Evolutionary conservation across 2,113 vertebrate genomes (phyloP), one percentile per base, ranked within the genome.

Genomic region (Dendropsophus ebraccatus): DNA sequence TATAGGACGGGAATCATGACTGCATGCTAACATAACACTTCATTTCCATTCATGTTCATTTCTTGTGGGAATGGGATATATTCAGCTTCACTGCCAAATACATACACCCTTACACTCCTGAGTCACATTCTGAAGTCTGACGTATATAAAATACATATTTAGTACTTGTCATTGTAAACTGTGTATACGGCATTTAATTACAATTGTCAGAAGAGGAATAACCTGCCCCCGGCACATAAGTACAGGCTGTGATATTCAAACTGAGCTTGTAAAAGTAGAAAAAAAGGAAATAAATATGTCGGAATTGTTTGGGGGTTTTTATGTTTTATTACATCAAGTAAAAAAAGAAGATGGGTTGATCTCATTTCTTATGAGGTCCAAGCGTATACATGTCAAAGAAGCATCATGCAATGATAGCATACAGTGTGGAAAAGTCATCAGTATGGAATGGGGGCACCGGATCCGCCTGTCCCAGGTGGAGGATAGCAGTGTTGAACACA

Each of bases 1-100:
- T 79, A 80, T 88, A 73, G 30, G 65, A 54, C 85, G 80, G 52
- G 89, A 82, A 83, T 87, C 1, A 50, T 60, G 50, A 82, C 62
- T 62, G 45, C 73, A 11, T 82, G 75, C 32, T 85, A 41, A 65
- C 23, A 82, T 87, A 14, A 78, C 76, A 83, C 80, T 87, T 74
- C 76, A 1, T 87, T 88, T 74, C 74, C 86, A 0, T 74, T 83
- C 69, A 45, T 84, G 37, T 25, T 75, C 50, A 47, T 72, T 47
- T 84, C 70, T 73, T 84, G n/a, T 58, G 67, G 82, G 69, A 35
- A 56, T 58, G 52, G 47, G 82, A 73, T 35, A 75, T 47, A 23
- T n/a, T n/a, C 11, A 30, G 69, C 4, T 73, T 83, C 74, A 28
- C 50, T 56, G 52, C 82, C 70, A 60, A 25, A 75, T 84, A 45